These are phyloP conservation scores for Alouatta palliata DNA, from an alignment of 2,113 vertebrate genomes.

Conservation along the genomic window DNA sequence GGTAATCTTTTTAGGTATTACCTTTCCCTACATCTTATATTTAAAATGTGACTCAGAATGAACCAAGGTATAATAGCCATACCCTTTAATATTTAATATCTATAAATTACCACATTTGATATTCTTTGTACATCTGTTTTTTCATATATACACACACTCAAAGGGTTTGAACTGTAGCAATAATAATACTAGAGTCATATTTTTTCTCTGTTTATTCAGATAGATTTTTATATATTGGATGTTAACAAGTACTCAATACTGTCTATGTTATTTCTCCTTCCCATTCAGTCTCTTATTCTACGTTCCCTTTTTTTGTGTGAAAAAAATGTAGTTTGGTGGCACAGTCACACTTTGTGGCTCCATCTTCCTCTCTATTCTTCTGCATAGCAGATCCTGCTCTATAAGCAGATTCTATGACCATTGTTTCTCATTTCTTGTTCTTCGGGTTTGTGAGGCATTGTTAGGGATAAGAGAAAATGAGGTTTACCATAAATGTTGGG, in stretches of 20 bases:
- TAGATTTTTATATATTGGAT: neutral
- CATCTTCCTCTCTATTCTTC: neutral
- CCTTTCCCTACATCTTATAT: neutral
- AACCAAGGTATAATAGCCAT: neutral
- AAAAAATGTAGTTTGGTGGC: neutral
- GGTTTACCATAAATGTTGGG: neutral
- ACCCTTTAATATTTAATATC: slow-evolving; percentile 26
- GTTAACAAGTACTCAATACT: neutral
- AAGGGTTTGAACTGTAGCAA: neutral
- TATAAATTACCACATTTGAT: neutral
- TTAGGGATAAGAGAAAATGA: neutral
- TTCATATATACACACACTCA: neutral
- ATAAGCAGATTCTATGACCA: neutral
- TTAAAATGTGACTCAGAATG: neutral
- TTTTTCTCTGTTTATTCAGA: neutral
- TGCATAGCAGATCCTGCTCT: neutral
- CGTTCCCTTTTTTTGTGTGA: neutral
- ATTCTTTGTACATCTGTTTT: neutral
- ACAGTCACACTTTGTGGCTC: neutral
- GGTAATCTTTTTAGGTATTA: neutral
- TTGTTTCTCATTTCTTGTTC: neutral
- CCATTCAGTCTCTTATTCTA: neutral
- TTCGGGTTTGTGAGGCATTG: neutral
- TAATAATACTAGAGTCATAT: neutral
- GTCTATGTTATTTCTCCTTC: neutral